Conservation (phyloP, 2,797 vertebrate genomes). For the Rhinogobio ventralis region DNA sequence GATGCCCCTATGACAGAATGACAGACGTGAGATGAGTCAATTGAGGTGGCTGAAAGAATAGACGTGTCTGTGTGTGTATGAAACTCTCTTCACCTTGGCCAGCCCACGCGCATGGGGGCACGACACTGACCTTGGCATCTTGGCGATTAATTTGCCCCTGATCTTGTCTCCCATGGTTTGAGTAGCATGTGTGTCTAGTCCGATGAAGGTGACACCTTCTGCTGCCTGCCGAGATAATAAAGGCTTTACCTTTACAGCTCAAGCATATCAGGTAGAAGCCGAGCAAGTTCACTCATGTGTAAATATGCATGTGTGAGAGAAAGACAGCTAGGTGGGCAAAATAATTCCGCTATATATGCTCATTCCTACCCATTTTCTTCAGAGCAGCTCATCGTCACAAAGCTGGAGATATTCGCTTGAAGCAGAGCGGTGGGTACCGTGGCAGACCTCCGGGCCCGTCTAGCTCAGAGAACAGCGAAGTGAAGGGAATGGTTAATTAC, state of each 20-base stretch:
- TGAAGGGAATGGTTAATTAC: slow-evolving; percentile 54
- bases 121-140: slow-evolving; percentile 87
- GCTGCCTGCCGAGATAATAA: slow-evolving; percentile 88
- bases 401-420: slow-evolving; percentile 37
- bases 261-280: slow-evolving; percentile 76
- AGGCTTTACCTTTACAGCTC: slow-evolving; percentile 81
- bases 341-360: neutral
- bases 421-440: neutral
- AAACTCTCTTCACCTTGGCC: slow-evolving; percentile 86
- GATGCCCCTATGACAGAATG: slow-evolving; percentile 3
- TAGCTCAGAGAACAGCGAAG: neutral
- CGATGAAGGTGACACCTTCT: slow-evolving; percentile 92
- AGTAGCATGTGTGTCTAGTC: slow-evolving; percentile 86
- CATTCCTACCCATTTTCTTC: slow-evolving; percentile 8
- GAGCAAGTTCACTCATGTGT: slow-evolving; percentile 66
- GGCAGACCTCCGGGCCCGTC: neutral
- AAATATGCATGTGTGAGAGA: slow-evolving; percentile 27
- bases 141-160: slow-evolving; percentile 90
- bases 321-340: neutral
- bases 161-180: slow-evolving; percentile 90
- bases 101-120: slow-evolving; percentile 81
- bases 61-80: slow-evolving; percentile 57
- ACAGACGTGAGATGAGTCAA: slow-evolving; percentile 46
- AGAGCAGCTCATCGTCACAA: slow-evolving; percentile 22
- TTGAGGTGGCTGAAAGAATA: slow-evolving; percentile 48